Evolutionary conservation across 2,113 vertebrate genomes (phyloP).

Genomic region (Epinephelus fuscoguttatus): DNA sequence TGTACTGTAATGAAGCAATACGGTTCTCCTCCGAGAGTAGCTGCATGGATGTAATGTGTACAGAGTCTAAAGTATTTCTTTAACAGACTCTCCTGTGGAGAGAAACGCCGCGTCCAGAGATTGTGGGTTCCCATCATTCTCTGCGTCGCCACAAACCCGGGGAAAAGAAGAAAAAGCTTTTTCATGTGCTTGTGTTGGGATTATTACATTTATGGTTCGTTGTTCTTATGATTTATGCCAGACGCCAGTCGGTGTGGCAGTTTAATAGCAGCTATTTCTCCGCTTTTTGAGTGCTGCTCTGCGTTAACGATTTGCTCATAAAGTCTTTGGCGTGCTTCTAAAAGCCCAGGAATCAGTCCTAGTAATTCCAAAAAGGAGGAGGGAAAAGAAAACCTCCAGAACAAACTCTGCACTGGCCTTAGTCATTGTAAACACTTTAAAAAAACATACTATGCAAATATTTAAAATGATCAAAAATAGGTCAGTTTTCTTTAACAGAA

Average conservation of each 20-base stretch:
- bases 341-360: constrained; percentile 51
- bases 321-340: constrained; percentile 68
- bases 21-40: constrained; percentile 53
- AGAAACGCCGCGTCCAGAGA: constrained; percentile 52
- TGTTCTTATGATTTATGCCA: constrained; percentile 79
- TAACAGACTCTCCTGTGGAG: constrained; percentile 76
- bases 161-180: constrained; percentile 45
- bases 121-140: constrained; percentile 56
- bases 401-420: constrained; percentile 42
- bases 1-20: constrained; percentile 76
- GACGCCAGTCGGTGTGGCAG: constrained; percentile 72
- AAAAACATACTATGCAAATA: constrained; percentile 74
- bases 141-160: constrained; percentile 43
- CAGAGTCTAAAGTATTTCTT: constrained; percentile 47
- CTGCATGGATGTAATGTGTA: constrained; percentile 53
- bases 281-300: constrained; percentile 70
- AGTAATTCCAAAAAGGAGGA: constrained; percentile 53
- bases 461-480: constrained; percentile 40
- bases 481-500: constrained; percentile 22
- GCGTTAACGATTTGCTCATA: constrained; percentile 77
- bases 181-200: constrained; percentile 65
- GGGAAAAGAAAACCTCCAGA: constrained; percentile 29
- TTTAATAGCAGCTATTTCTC: constrained; percentile 76
- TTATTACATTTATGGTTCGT: constrained; percentile 73
- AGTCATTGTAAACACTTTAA: constrained; percentile 55